phyloP scores from a whole-genome alignment of 2,797 vertebrate genomes.

The Xiphorhynchus erythropygius region DNA sequence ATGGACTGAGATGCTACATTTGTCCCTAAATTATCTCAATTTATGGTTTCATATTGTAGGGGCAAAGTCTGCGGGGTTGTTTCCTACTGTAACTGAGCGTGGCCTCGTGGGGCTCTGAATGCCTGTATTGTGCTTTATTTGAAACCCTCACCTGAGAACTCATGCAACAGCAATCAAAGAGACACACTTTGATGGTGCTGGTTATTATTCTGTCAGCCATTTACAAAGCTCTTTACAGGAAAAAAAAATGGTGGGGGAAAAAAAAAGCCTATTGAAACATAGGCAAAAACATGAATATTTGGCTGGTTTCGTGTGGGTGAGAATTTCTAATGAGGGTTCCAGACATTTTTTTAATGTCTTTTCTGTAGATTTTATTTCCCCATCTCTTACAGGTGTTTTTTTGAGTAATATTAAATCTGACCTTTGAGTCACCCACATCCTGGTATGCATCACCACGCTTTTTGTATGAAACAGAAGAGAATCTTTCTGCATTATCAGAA shows the following conservation, averaged over 20 bases:
- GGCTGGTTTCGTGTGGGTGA: neutral
- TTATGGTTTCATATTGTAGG: neutral
- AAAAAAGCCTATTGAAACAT: neutral
- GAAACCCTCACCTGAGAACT: neutral
- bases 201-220: neutral
- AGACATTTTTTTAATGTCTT: neutral
- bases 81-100: neutral
- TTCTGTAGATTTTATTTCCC: neutral
- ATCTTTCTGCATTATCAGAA: neutral
- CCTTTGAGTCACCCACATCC: conserved; percentile 31
- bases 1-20: neutral
- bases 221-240: neutral
- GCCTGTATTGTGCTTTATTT: neutral
- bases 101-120: neutral
- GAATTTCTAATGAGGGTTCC: neutral
- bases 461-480: neutral
- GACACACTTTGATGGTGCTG: neutral
- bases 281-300: neutral
- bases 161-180: neutral
- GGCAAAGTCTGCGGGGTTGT: neutral
- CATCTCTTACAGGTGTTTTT: neutral
- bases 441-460: neutral
- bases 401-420: neutral
- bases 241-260: rapidly evolving
- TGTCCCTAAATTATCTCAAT: neutral